Evolutionary conservation across 2,113 vertebrate species (phyloP), one percentile per base, ranked within the genome.

Genomic region (Australoheros scitulus): DNA sequence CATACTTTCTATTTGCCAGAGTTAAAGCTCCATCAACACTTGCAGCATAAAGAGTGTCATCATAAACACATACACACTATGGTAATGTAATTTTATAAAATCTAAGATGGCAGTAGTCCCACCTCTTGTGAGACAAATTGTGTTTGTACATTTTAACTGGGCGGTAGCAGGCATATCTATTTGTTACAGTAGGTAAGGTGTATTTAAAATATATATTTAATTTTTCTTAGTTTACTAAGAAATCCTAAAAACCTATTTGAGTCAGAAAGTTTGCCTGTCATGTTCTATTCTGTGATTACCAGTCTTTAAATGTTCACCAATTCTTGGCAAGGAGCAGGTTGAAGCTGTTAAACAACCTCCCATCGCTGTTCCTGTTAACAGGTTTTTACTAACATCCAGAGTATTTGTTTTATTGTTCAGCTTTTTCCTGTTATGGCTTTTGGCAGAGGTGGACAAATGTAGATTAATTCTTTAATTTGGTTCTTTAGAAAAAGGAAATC

Each of bases 261-360:
- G 55, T 61, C 82, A 77, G n/a, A 50, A 58, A 77, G 81, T 85
- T 57, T 65, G 22, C 61, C 47, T 60, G 18, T 77, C 41, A 15
- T 77, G 75, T 86, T 87, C 79, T 79, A 82, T 79, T 56, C 32
- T 83, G 82, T 72, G 81, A 85, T 89, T 82, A 89, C 76, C 61
- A 20, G 29, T 59, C 57, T 77, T 64, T 52, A 74, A 82, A 77
- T 74, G 80, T 78, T 83, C 79, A 77, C 86, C 70, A 72, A 61
- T 76, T 68, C 26, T 64, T 84, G 74, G 80, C 83, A 63, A 61
- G 11, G 72, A 72, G 79, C 74, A 82, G 55, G 64, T 77, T 59
- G 68, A 85, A 77, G 88, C 38, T 61, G 79, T 88, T 80, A 61
- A 84, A 80, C 56, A 85, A 57, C 43, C 79, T 76, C 64, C 18